Conservation (phyloP, 2,113 vertebrate species). For the Platycercus adscitus region DNA sequence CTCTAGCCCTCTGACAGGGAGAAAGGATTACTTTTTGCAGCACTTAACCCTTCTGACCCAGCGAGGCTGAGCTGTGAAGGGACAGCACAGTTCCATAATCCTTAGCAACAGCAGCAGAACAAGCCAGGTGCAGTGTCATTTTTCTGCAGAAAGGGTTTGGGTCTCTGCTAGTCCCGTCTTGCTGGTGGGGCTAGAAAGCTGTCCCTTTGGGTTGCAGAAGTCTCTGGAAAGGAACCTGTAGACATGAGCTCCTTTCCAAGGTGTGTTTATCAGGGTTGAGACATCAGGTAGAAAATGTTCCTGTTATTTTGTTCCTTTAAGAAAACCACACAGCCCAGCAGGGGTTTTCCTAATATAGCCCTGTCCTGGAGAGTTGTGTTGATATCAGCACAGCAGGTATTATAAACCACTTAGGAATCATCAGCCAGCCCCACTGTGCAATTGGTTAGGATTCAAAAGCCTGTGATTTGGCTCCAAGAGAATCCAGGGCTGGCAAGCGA, state of each 20-base stretch:
- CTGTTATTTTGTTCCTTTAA: background rate
- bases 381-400: constrained; percentile 45
- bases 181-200: background rate
- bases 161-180: background rate
- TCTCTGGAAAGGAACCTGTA: background rate
- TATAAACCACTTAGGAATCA: constrained; percentile 45
- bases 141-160: background rate
- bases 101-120: background rate
- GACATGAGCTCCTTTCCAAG: background rate
- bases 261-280: background rate
- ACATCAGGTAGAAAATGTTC: constrained; percentile 13
- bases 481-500: constrained; percentile 17
- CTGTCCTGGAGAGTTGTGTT: constrained; percentile 37
- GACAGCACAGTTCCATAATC: background rate
- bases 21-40: constrained; percentile 17
- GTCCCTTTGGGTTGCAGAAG: background rate
- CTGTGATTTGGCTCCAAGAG: constrained; percentile 14
- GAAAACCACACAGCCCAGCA: background rate
- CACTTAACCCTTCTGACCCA: constrained; percentile 41
- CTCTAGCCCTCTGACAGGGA: background rate
- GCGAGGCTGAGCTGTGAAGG: background rate
- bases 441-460: constrained; percentile 35
- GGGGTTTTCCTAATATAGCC: constrained; percentile 39
- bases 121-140: background rate
- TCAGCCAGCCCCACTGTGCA: constrained; percentile 33